Conservation (phyloP, 2,797 vertebrate species). For the Pogonophryne albipinna region DNA sequence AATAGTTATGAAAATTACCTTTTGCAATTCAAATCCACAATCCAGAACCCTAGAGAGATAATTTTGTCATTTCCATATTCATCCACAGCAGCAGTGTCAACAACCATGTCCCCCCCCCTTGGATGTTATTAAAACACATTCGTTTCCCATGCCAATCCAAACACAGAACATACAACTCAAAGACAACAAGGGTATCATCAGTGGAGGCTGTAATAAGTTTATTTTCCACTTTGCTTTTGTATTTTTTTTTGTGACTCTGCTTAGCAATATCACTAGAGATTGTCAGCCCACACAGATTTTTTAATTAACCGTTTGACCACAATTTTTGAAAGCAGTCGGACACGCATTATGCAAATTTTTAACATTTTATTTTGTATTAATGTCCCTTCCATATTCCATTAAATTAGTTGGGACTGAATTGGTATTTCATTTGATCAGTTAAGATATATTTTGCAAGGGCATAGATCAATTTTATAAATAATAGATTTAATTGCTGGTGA, state of each 20-base stretch:
- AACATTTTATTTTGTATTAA: background rate
- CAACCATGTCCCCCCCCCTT: slow-evolving; percentile 27
- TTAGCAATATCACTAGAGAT: background rate
- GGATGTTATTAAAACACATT: slow-evolving; percentile 60
- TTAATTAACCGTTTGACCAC: slow-evolving; percentile 4
- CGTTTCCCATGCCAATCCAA: slow-evolving; percentile 33
- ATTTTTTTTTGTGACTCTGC: background rate
- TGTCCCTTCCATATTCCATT: background rate
- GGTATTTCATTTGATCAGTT: background rate
- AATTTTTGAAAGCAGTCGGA: slow-evolving; percentile 8
- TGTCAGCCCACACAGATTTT: background rate
- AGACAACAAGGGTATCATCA: slow-evolving; percentile 25
- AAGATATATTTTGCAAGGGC: background rate
- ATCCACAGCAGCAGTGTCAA: slow-evolving; percentile 9
- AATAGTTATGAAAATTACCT: slow-evolving; percentile 64
- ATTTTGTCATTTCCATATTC: slow-evolving; percentile 74
- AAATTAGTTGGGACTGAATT: slow-evolving; percentile 2
- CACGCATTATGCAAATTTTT: background rate
- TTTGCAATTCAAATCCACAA: slow-evolving; percentile 74
- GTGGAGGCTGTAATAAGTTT: background rate
- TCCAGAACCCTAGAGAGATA: slow-evolving; percentile 64
- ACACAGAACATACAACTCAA: slow-evolving; percentile 15
- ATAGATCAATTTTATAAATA: slow-evolving; percentile 9
- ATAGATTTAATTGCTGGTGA: background rate
- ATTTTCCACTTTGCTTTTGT: background rate